A percentile compares a stretch with the other conserved stretches of the same genome.
phyloP scores from a whole-genome alignment of 2,888 invertebrate species.

The Neoitamus cyanurus region DNA sequence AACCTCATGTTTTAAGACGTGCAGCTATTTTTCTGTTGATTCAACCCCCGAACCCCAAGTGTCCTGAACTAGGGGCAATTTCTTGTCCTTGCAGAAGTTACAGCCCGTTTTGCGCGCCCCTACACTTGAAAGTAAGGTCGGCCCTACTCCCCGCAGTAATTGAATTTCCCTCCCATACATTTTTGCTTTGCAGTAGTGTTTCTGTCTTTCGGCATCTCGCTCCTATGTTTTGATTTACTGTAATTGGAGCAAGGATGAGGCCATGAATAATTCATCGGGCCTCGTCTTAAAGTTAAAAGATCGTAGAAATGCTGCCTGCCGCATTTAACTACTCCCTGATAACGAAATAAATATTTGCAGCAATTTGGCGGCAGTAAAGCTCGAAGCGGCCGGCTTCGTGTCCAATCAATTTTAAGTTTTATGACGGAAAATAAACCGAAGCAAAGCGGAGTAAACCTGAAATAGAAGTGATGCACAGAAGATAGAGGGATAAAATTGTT shows the following conservation, averaged over 20 bases:
- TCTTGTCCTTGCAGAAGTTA: neutral
- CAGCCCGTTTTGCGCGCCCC: neutral
- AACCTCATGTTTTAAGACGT: slow-evolving; percentile 13
- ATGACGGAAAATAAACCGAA: neutral
- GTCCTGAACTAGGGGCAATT: neutral
- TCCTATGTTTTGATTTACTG: slow-evolving; percentile 43
- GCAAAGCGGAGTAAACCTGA: neutral
- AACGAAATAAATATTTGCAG: slow-evolving; percentile 25
- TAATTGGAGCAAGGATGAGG: slow-evolving; percentile 6
- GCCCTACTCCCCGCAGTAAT: neutral
- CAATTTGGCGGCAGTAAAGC: neutral
- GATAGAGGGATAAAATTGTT: neutral
- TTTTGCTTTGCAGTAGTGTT: neutral
- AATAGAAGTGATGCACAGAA: neutral
- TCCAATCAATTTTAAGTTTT: neutral
- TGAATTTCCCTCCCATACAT: slow-evolving; percentile 13
- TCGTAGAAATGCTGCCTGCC: neutral
- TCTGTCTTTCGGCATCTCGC: slow-evolving; percentile 19
- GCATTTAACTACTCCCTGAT: slow-evolving; percentile 5
- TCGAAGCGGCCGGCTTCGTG: neutral
- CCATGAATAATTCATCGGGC: slow-evolving; percentile 30
- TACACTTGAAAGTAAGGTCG: neutral
- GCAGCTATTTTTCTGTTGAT: slow-evolving; percentile 22
- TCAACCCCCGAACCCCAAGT: neutral
- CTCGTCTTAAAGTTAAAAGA: slow-evolving; percentile 21